These are phyloP conservation scores for Polylopha cassiicola DNA, from an alignment of 2,888 invertebrate species.

Conservation along the genomic window DNA sequence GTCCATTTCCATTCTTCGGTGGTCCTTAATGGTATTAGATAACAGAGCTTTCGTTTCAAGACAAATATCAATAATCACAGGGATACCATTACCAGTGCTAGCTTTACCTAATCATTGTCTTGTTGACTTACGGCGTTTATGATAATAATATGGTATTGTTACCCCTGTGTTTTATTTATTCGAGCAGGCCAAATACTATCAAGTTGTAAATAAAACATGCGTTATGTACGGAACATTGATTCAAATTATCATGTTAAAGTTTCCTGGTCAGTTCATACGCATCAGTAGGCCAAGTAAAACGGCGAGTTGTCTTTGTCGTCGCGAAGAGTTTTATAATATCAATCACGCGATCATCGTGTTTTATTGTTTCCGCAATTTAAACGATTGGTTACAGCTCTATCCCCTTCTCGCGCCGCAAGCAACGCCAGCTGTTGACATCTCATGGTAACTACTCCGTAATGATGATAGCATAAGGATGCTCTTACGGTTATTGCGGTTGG, in stretches of 20 bases:
- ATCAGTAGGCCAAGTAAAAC: slow-evolving; percentile 31
- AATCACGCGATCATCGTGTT: slow-evolving; percentile 36
- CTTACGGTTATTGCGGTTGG: slow-evolving; percentile 22
- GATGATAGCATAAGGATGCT: slow-evolving; percentile 25
- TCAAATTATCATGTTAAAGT: too few species aligned
- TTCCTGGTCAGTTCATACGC: too few species aligned
- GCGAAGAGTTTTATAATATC: slow-evolving; percentile 41
- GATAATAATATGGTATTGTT: too few species aligned
- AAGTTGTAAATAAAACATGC: too few species aligned
- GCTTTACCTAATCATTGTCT: too few species aligned
- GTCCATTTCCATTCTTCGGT: slow-evolving; percentile 36
- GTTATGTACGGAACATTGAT: too few species aligned
- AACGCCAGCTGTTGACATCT: slow-evolving; percentile 2
- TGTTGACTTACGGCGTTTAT: too few species aligned
- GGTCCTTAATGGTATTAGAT: slow-evolving; percentile 48
- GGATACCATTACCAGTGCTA: slow-evolving; percentile 14
- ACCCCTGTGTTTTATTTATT: too few species aligned
- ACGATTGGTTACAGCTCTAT: slow-evolving; percentile 37
- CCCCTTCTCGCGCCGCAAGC: slow-evolving; percentile 23
- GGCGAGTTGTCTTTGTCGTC: slow-evolving; percentile 29
- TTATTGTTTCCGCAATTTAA: slow-evolving; percentile 54
- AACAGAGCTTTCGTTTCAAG: slow-evolving; percentile 34
- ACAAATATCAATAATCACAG: slow-evolving; percentile 29
- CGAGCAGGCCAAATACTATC: too few species aligned
- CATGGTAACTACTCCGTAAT: slow-evolving; percentile 13